Base-by-base conservation (phyloP, 1,140 invertebrate genomes). In the Caenorhabditis remanei region DNA sequence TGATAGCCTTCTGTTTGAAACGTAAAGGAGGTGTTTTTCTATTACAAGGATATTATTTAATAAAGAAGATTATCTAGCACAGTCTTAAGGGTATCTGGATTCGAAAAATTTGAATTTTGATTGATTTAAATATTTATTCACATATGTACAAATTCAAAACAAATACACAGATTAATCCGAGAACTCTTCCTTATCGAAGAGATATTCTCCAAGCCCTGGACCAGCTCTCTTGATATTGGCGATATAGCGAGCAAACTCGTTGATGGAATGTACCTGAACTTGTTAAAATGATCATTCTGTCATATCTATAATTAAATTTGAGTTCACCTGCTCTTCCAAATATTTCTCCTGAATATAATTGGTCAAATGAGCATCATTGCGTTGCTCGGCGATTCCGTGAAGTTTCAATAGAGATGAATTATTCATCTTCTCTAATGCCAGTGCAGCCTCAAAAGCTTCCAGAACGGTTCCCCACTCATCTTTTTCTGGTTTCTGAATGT, bases 401-500 rank as follows among this genome's bases (percentile, higher is more conserved):
- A 96, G 92, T 24, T 95, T 93, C 21, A 96, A 90, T 14, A 96
- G 92, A 88, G 94, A 94, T 94, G 95, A 93, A 91, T 96, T 96
- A 19, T 97, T 95, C 87, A 93, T 93, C 92, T 95, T 95, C 93
- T 97, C 96, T 88, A 97, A 93, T 32, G 94, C 91, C 4, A 97
- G 93, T n/a, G 96, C 95, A 19, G 94, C 93, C 63, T 93, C 53
- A 21, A 90, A 89, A 56, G 71, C 84, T 55, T 84, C 86, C 19
- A 95, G 92, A 46, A 75, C 0, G 94, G 94, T 58, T 93, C 94
- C 0, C 95, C 95, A 96, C 58, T 95, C 94, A 83, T 94, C 93
- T 65, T 94, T 92, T 11, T 93, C 93, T 5, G 96, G 96, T 63
- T 94, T 94, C 86, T 94, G 92, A 40, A 96, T 32, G 32, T 90